Conservation (phyloP, 2,113 vertebrate species). For the Varanus komodoensis region DNA sequence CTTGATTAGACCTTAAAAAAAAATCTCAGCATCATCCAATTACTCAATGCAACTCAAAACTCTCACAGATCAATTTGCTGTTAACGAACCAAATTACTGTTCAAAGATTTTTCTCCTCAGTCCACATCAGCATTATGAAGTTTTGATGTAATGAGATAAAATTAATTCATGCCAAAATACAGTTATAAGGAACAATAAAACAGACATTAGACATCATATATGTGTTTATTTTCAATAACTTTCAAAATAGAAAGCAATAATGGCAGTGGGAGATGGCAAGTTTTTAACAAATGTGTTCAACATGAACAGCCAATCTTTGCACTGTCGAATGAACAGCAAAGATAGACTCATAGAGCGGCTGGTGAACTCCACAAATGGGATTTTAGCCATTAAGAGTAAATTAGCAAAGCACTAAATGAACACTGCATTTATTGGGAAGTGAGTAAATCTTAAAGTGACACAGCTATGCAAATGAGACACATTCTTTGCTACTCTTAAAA, state of each 20-base stretch:
- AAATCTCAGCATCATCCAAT: not conserved
- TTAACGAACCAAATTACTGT: not conserved
- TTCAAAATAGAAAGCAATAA: not conserved
- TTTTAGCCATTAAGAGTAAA: constrained; percentile 56
- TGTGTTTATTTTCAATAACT: constrained; percentile 15
- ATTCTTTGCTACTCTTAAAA: not conserved
- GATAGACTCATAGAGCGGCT: constrained; percentile 32
- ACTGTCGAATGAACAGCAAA: constrained; percentile 38
- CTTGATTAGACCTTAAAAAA: not conserved
- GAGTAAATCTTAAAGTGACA: constrained; percentile 10
- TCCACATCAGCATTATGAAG: not conserved
- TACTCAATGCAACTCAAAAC: not conserved
- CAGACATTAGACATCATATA: not conserved
- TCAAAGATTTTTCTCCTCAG: not conserved
- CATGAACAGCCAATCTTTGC: constrained; percentile 43
- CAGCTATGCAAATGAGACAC: not conserved
- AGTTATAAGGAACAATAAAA: constrained; percentile 34
- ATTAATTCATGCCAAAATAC: constrained; percentile 18
- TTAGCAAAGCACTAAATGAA: constrained; percentile 42
- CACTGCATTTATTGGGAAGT: constrained; percentile 31
- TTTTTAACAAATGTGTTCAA: constrained; percentile 43
- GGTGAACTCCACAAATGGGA: constrained; percentile 32
- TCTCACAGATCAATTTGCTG: not conserved
- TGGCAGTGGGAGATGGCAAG: not conserved
- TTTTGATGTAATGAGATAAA: constrained; percentile 11